Evolutionary conservation across 2,797 vertebrate species (phyloP).

Genomic region (Etheostoma perlongum): DNA sequence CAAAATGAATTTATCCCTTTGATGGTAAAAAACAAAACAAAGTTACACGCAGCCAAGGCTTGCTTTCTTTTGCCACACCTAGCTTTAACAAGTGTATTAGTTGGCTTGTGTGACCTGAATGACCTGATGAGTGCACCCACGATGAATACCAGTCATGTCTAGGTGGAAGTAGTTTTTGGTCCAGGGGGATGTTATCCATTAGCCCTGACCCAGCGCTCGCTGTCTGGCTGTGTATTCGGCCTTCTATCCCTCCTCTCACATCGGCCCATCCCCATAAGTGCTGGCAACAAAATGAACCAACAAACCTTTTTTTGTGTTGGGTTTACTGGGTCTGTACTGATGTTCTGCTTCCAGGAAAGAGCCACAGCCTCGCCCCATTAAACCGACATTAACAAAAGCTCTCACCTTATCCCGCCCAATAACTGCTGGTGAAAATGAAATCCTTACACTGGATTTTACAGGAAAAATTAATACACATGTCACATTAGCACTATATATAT

Average conservation of each 20-base stretch:
- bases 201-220: conserved; percentile 66
- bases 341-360: conserved; percentile 21
- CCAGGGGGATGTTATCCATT: conserved; percentile 65
- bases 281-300: conserved; percentile 18
- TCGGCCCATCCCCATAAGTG: conserved; percentile 13
- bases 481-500: too few relatives aligned
- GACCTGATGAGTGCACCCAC: conserved; percentile 20
- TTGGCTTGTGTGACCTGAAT: conserved; percentile 8
- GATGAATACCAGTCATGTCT: conserved; percentile 40
- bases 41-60: background rate
- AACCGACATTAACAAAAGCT: background rate
- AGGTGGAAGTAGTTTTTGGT: conserved; percentile 44
- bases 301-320: background rate
- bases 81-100: background rate
- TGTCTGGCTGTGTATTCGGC: conserved; percentile 57
- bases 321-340: background rate
- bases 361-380: background rate
- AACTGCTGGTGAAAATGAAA: background rate
- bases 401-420: background rate
- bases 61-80: background rate
- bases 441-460: too few relatives aligned
- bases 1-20: background rate
- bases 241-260: conserved; percentile 31
- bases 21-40: too few relatives aligned
- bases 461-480: too few relatives aligned